phyloP scores from a whole-genome alignment of 2,888 invertebrate species.

The Cryptocheilus praepositus region DNA sequence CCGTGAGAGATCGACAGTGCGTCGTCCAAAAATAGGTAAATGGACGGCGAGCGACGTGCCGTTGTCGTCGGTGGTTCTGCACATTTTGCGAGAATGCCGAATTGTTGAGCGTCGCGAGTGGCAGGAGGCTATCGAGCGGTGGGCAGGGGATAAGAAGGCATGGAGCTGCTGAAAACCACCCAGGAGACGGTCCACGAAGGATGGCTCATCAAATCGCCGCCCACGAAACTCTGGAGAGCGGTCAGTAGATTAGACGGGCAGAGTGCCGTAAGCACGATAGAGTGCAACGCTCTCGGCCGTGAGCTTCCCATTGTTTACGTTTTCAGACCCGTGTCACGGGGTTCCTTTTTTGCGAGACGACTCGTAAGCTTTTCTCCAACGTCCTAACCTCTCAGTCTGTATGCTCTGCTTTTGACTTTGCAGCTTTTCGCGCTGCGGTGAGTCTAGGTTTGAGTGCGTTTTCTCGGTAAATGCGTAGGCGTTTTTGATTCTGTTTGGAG shows the following conservation, averaged over 20 bases:
- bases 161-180: conserved; percentile 74
- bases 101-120: conserved; percentile 35
- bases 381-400: neutral
- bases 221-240: conserved; percentile 94
- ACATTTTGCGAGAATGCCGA: conserved; percentile 50
- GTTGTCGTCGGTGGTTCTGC: conserved; percentile 44
- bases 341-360: conserved; percentile 12
- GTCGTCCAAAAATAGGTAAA: conserved; percentile 64
- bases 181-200: conserved; percentile 91
- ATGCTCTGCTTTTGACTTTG: too few species aligned
- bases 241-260: conserved; percentile 80
- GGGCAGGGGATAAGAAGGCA: conserved; percentile 34
- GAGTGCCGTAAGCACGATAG: neutral
- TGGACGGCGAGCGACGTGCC: conserved; percentile 44
- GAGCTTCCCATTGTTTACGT: conserved; percentile 58
- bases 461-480: too few species aligned
- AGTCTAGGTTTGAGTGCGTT: too few species aligned
- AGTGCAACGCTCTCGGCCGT: conserved; percentile 20
- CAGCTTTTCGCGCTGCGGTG: too few species aligned
- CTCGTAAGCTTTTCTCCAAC: neutral
- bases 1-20: conserved; percentile 27
- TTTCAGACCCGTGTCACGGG: neutral
- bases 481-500: too few species aligned
- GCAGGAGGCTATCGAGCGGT: neutral
- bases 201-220: conserved; percentile 97